Base-by-base conservation (phyloP, 2,797 vertebrate species). In the Muraenolepis orangiensis region DNA sequence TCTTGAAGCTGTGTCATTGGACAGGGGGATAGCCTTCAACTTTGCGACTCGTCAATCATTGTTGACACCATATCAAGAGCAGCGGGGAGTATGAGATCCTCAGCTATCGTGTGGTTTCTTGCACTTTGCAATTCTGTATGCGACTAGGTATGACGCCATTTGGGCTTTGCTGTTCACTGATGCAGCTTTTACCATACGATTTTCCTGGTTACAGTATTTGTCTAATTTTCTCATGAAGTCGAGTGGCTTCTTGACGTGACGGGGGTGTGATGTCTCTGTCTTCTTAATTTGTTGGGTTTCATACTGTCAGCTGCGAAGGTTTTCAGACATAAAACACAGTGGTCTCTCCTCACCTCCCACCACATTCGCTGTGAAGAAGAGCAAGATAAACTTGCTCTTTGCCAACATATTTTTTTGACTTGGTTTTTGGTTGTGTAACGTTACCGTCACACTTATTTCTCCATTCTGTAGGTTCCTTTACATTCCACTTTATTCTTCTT, bases 41-140 rank as follows among this genome's bases (percentile, higher is more conserved):
- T 23, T 72, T 16, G 28, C 30, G 29, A 23, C 46, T 72, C 71
- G 26, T 64, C 51, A n/a, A n/a, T 1, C 51, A 72, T 66, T 23
- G 3, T 20, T 68, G 29, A 31, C 66, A 68, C 66, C 66, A 36
- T 69, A 4, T 38, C 51, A 5, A 64, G 16, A 34, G 51, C 51
- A 29, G 66, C 66, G 23, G 66, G 66, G 28, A n/a, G 29, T 5
- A 57, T 31, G 18, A 72, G 71, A 8, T 20, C 3, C 28, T 31
- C 46, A 11, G 71, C 71, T 20, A 72, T 72, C 12, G 29, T 72
- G 71, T 61, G 71, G 71, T 34, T 66, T 72, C 5, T 72, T 72
- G 71, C 71, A 72, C 26, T 64, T 20, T 1, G 51, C 71, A 36
- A 66, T 26, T 61, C 31, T 32, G 51, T 64, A 72, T 32, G 51